phyloP scores from a whole-genome alignment of 2,113 vertebrate species.

The Hippocampus abdominalis region DNA sequence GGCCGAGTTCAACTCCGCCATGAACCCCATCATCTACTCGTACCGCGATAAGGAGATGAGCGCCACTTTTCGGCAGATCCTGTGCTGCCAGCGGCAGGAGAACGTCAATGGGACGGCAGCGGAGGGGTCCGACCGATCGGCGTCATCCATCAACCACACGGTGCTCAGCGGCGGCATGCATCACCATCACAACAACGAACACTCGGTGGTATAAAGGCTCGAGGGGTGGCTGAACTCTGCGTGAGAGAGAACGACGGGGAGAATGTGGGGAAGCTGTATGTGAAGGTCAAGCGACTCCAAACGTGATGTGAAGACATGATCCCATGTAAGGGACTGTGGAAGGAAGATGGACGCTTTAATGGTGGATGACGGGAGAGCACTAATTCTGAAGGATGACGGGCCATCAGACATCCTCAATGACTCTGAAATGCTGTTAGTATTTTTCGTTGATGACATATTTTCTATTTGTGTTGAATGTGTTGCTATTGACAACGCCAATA shows the following conservation, averaged over 20 bases:
- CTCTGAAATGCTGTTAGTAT: slow-evolving; percentile 50
- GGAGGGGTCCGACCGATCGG: slow-evolving; percentile 90
- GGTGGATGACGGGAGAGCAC: slow-evolving; percentile 9
- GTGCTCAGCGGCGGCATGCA: slow-evolving; percentile 76
- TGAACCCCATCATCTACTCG: slow-evolving; percentile 99
- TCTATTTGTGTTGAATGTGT: slow-evolving; percentile 40
- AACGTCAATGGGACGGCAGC: slow-evolving; percentile 79
- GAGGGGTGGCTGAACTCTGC: slow-evolving; percentile 13
- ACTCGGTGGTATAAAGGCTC: slow-evolving; percentile 85
- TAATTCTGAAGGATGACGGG: slow-evolving; percentile 22
- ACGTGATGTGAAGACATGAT: slow-evolving; percentile 5
- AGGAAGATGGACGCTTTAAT: neutral
- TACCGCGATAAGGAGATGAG: slow-evolving; percentile 99
- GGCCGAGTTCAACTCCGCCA: slow-evolving; percentile 96
- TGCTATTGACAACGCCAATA: slow-evolving; percentile 42
- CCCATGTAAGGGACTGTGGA: neutral
- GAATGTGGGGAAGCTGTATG: neutral
- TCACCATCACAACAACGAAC: slow-evolving; percentile 82
- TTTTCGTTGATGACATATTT: slow-evolving; percentile 45
- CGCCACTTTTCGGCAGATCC: slow-evolving; percentile 93
- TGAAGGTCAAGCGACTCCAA: slow-evolving; percentile 10
- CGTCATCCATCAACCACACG: slow-evolving; percentile 93
- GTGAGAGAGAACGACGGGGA: slow-evolving; percentile 22
- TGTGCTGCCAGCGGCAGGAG: slow-evolving; percentile 92
- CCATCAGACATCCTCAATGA: slow-evolving; percentile 28